Base-by-base conservation (phyloP, 1,140 invertebrate genomes). In the Acromyrmex charruanus region DNA sequence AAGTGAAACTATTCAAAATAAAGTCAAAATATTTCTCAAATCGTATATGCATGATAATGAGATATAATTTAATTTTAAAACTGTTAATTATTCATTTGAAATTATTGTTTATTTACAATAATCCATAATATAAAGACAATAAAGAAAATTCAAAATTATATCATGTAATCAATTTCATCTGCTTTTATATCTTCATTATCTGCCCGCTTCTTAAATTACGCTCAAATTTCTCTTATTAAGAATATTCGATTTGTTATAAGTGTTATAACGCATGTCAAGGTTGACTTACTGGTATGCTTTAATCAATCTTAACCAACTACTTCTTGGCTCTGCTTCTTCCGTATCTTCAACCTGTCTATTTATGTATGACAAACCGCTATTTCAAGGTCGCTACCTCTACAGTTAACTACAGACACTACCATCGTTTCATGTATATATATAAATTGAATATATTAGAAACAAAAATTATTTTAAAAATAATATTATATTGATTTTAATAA, bases 331-430 rank as follows among this genome's bases (percentile, higher is more conserved):
- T 49, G 69, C 53, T 71, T 71, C 85, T 88, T 87, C 77, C 85
- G 65, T 69, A 85, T 87, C 80, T 85, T 87, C 86, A 69, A 77
- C 63, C 71, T 81, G 77, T 88, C 85, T 66, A 71, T 49, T 39
- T 39, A 39, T 7, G 68, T 85, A 84, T 86, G 88, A 91, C 85
- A 75, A 55, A n/a, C 68, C 31, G 18, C 31, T 61, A 84, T 72
- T 79, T 85, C 90, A 91, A 81, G 90, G 88, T 77, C 88, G 82
- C 35, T 59, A 63, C 51, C 44, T 75, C 44, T 51, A 55, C 51
- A 61, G 80, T 82, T 82, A 74, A 44, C 21, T 21, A 21, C 21
- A 21, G 51, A 55, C 44, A 39, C 18, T 71, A 14, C 35, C 12
- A 82, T 58, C 25, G 25, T 28, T 35, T 72, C 25, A 21, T 14